Conservation (phyloP, 2,113 vertebrate species). For the Mesoclemmys tuberculata region DNA sequence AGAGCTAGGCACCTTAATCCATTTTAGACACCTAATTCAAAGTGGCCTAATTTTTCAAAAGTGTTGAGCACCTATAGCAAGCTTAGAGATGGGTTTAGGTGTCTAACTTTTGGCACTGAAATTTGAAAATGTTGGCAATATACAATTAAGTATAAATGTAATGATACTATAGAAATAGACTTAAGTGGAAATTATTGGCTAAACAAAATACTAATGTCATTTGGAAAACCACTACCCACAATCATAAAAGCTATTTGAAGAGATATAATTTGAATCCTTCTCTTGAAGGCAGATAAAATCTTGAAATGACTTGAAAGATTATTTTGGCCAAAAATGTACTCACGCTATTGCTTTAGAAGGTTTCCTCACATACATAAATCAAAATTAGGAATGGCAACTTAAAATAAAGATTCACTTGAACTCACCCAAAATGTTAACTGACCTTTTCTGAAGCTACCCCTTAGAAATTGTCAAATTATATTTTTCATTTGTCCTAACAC, state of each 20-base stretch:
- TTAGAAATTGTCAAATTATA: background rate
- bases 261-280: background rate
- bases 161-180: background rate
- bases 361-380: background rate
- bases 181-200: background rate
- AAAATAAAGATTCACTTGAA: accelerated
- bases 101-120: background rate
- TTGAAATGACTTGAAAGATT: background rate
- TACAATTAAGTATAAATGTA: background rate
- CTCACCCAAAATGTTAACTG: background rate
- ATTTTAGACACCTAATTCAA: background rate
- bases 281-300: background rate
- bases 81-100: background rate
- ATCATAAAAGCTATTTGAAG: background rate
- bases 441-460: background rate
- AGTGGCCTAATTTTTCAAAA: background rate
- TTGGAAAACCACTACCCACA: background rate
- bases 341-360: background rate
- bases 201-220: background rate
- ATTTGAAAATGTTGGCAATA: background rate
- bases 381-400: background rate
- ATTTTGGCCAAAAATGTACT: background rate
- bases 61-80: background rate
- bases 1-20: background rate
- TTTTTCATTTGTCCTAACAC: background rate